Percentiles rank a stretch among this genome's conserved stretches.
These are phyloP conservation scores for Pelodytes ibericus DNA, from an alignment of 2,797 vertebrate genomes.

Conservation along the genomic window DNA sequence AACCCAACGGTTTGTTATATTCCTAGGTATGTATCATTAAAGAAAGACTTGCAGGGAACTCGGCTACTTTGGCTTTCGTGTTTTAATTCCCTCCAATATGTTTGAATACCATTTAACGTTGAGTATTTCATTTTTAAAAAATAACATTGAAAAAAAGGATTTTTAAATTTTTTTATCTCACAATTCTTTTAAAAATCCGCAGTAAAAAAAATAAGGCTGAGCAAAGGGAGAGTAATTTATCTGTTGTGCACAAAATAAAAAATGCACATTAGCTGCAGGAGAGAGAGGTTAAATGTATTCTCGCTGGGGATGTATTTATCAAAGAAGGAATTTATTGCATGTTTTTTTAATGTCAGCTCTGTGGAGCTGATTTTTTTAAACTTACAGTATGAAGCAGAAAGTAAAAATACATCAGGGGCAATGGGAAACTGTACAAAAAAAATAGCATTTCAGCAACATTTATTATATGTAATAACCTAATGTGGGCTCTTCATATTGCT, in stretches of 20 bases:
- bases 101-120: too few relatives aligned
- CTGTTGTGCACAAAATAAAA: background rate
- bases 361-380: background rate
- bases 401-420: background rate
- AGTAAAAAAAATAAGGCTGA: background rate
- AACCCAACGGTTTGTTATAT: too few relatives aligned
- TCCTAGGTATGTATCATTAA: too few relatives aligned
- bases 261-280: background rate
- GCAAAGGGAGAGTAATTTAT: background rate
- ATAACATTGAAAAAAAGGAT: too few relatives aligned
- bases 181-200: background rate
- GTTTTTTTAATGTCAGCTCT: background rate
- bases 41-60: too few relatives aligned
- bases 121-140: background rate
- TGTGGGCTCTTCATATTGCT: too few relatives aligned
- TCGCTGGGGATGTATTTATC: background rate
- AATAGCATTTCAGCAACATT: background rate
- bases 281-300: conserved; percentile 7
- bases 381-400: background rate
- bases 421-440: background rate
- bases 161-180: background rate
- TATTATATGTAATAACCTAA: too few relatives aligned
- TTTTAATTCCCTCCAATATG: too few relatives aligned
- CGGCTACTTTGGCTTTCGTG: too few relatives aligned
- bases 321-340: background rate